Evolutionary conservation across 2,113 vertebrate genomes (phyloP), one percentile per base, ranked within the genome.

Genomic region (Ursus arctos): DNA sequence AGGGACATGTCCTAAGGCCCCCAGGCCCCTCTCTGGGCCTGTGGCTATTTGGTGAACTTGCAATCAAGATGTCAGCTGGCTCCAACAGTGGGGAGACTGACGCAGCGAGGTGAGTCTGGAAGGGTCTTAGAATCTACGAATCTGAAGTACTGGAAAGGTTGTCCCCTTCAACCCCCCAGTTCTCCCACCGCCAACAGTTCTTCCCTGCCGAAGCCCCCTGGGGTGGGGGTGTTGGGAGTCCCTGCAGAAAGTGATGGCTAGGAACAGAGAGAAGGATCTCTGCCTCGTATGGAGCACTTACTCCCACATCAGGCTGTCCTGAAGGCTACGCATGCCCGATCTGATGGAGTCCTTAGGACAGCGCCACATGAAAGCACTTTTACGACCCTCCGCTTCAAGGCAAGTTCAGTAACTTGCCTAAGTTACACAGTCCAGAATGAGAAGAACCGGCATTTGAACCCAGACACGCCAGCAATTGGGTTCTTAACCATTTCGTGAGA

Each of bases 71-170:
- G n/a, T 79, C 65, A 72, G 18, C 33, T n/a, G 28, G 49, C 51
- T 77, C 31, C 77, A 79, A 69, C 40, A 19, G 51, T 84, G 53
- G 86, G 74, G 69, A 97, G 94, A 92, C 43, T 53, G 76, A 97
- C 91, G 88, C 65, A 88, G 79, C 57, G 91, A 88, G 2, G 36
- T 36, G n/a, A 11, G 19, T 76, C 53, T 94, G 49, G 87, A 86
- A 83, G 43, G 36, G n/a, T 63, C n/a, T 83, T 14, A 53, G 84
- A 36, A 81, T 95, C 77, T 21, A 86, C 28, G 55, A 22, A 4
- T 3, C 18, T 36, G 49, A 47, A 40, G 59, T 28, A n/a, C 65
- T 91, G 6, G n/a, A 69, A 76, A 95, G 31, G 31, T 11, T 92
- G 71, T 82, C 79, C 79, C 51, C 76, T 40, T 53, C 69, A 10